Evolutionary conservation across 2,888 invertebrate genomes (phyloP), one percentile per base, ranked within the genome.

Genomic region (Dorcus hopei): DNA sequence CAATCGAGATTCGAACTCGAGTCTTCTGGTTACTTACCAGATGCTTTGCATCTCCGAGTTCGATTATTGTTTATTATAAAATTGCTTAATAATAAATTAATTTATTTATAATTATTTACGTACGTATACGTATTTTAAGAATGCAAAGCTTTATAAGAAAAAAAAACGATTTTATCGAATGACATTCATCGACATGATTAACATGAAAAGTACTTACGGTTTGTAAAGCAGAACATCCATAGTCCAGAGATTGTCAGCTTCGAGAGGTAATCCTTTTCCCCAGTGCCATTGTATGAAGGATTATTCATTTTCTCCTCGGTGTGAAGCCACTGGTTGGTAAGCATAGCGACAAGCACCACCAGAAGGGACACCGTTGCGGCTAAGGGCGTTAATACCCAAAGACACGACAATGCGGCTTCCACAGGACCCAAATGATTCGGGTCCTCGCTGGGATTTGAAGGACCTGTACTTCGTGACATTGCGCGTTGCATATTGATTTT

Each of bases 271-370:
- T 87, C 87, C 70, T 85, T 85, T 65, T 86, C 87, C 7, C 85
- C 87, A 0, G 92, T 90, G 5, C 90, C 89, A 77, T 93, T 93
- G 77, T 86, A 89, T 52, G 83, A 80, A 9, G 87, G 85, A 78
- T 89, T 91, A 58, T 88, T 85, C 82, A 94, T 87, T 75, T 90
- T 90, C 77, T 95, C 94, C 75, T 92, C 89, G 3, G 93, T 93
- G 68, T 90, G 87, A 23, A 95, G 82, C 95, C 95, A 95, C 79
- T 91, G 89, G 74, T 88, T 89, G 3, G 91, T 91, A 6, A 86
- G 82, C 61, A 91, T 86, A 14, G 91, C 90, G 2, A 90, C 84
- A 42, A 87, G 80, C 14, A 91, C 88, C 43, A 89, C 87, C 9
- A 86, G 82, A 39, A 90, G 82, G 9, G 90, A 89, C 9, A 90